A percentile compares a stretch with the other conserved stretches of the same genome.
phyloP scores from a whole-genome alignment of 2,113 vertebrate species.

The Calcarius ornatus region DNA sequence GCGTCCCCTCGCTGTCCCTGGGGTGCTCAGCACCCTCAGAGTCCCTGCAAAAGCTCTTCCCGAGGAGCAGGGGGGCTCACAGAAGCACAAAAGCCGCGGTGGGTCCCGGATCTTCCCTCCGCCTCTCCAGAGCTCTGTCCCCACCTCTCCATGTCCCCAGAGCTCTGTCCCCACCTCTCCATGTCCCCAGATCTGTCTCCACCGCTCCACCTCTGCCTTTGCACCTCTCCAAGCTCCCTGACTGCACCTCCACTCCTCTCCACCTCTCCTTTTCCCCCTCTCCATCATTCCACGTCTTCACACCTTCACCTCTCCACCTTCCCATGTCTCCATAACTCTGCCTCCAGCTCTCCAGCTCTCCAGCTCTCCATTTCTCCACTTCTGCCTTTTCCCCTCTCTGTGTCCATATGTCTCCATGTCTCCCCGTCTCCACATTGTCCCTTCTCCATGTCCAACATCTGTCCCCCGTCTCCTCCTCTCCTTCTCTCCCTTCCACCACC shows the following conservation, averaged over 20 bases:
- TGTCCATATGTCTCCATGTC: too few relatives aligned
- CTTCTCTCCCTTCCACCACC: neutral
- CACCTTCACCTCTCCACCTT: neutral
- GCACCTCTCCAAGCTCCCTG: neutral
- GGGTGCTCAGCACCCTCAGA: too few relatives aligned
- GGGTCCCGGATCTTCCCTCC: neutral
- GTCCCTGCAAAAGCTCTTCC: neutral
- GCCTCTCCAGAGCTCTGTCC: neutral
- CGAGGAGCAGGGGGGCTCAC: neutral
- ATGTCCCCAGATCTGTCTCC: rapidly evolving
- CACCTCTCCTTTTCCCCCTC: neutral
- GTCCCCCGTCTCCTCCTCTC: too few relatives aligned
- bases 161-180: neutral
- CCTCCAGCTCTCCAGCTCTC: neutral
- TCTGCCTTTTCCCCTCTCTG: too few relatives aligned
- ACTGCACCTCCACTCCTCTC: too few relatives aligned
- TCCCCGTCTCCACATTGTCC: neutral
- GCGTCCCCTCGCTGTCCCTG: rapidly evolving
- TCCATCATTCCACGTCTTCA: neutral
- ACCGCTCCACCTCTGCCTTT: neutral
- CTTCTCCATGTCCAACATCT: rapidly evolving
- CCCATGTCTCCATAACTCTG: neutral
- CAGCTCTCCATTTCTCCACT: too few relatives aligned
- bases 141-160: neutral
- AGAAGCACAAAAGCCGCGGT: neutral